These are phyloP conservation scores for Entomobrya multifasciata DNA, from an alignment of 2,888 invertebrate species.

Conservation along the genomic window DNA sequence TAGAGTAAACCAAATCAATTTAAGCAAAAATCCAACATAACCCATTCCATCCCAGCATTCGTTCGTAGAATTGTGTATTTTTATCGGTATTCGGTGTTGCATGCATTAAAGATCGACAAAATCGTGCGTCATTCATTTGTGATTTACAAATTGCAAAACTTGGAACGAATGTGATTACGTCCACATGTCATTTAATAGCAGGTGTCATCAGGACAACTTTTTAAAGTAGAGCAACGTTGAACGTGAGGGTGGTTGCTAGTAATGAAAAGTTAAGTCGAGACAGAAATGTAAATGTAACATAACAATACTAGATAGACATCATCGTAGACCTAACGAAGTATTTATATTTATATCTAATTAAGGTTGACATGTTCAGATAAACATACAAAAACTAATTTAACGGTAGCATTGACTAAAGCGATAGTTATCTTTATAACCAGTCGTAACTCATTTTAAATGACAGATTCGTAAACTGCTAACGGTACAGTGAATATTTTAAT, in stretches of 20 bases:
- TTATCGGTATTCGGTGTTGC: too few species aligned
- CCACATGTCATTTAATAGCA: too few species aligned
- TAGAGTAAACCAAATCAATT: too few species aligned
- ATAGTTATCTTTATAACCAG: neutral
- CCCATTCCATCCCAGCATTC: too few species aligned
- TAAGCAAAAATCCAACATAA: too few species aligned
- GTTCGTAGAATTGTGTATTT: neutral
- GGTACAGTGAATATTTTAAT: neutral
- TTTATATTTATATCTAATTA: conserved; percentile 26
- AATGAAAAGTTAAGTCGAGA: neutral
- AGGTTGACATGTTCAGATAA: conserved; percentile 1
- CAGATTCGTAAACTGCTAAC: neutral
- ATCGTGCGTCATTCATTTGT: too few species aligned
- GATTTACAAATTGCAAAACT: too few species aligned
- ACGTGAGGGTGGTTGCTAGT: neutral
- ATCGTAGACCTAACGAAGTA: conserved; percentile 3
- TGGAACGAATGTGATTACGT: too few species aligned
- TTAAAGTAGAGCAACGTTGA: too few species aligned
- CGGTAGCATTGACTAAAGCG: neutral
- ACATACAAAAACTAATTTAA: neutral
- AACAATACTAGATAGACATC: conserved; percentile 1
- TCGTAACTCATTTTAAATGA: neutral
- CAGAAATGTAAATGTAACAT: neutral
- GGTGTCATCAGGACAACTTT: neutral
- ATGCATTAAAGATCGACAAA: too few species aligned